A percentile compares a stretch with the other conserved stretches of the same genome.
Conservation (phyloP, 2,113 vertebrate species). For the Tamias sibiricus region DNA sequence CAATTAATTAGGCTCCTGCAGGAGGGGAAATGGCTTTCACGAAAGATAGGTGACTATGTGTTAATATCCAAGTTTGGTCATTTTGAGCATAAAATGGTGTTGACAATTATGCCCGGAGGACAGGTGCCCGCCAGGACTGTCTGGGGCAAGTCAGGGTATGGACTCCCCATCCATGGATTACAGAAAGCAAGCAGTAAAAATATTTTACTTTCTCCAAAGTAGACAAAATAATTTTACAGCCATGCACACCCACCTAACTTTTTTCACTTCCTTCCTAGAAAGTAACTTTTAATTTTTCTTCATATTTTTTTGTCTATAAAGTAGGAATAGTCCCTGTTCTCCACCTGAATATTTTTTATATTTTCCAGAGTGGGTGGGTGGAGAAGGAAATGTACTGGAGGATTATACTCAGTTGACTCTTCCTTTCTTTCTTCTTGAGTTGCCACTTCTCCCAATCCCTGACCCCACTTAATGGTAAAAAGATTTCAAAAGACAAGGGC, state of each 20-base stretch:
- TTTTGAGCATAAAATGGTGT: neutral
- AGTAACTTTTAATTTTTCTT: conserved; percentile 81
- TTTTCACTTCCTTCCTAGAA: neutral
- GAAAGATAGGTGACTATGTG: neutral
- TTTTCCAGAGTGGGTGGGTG: neutral
- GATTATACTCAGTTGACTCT: neutral
- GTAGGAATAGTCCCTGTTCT: neutral
- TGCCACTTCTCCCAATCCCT: neutral
- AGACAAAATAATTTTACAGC: neutral
- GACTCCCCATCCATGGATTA: neutral
- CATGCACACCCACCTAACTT: neutral
- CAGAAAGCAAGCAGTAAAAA: neutral
- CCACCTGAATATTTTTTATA: neutral
- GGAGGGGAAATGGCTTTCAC: neutral
- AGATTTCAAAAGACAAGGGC: neutral
- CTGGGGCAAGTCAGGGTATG: neutral
- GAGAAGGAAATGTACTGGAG: neutral
- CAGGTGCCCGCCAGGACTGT: too few relatives aligned
- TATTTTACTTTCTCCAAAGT: neutral
- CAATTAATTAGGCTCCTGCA: neutral
- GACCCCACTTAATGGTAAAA: neutral
- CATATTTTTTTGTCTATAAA: neutral
- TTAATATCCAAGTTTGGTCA: neutral
- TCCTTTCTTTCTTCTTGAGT: too few relatives aligned
- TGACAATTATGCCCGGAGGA: neutral